These are phyloP conservation scores for Orchestes rusci DNA, from an alignment of 2,888 invertebrate species.

Conservation along the genomic window DNA sequence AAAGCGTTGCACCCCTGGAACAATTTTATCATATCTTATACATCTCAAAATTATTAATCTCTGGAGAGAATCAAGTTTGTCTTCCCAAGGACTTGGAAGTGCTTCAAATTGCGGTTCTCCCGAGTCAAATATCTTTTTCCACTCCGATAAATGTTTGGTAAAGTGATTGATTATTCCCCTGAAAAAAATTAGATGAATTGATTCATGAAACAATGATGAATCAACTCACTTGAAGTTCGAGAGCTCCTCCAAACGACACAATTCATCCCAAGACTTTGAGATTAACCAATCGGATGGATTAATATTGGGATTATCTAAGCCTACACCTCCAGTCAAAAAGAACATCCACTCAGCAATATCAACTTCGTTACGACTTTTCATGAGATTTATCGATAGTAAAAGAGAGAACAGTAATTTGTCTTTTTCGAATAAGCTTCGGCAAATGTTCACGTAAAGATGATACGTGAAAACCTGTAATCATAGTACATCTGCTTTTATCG, in stretches of 20 bases:
- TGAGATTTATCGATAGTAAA: slow-evolving; percentile 63
- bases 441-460: slow-evolving; percentile 83
- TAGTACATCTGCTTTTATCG: not conserved
- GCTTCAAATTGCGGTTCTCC: slow-evolving; percentile 62
- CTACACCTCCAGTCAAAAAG: slow-evolving; percentile 78
- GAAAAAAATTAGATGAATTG: slow-evolving; percentile 3
- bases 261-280: slow-evolving; percentile 67
- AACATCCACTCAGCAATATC: slow-evolving; percentile 73
- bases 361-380: slow-evolving; percentile 53
- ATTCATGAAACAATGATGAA: not conserved
- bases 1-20: slow-evolving; percentile 61
- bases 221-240: slow-evolving; percentile 42
- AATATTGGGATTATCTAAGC: slow-evolving; percentile 63
- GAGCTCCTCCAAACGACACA: slow-evolving; percentile 57
- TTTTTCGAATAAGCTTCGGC: slow-evolving; percentile 90
- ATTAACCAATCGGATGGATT: slow-evolving; percentile 70
- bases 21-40: slow-evolving; percentile 81
- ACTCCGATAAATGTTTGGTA: slow-evolving; percentile 47
- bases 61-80: slow-evolving; percentile 59
- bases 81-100: slow-evolving; percentile 66
- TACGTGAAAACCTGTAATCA: slow-evolving; percentile 65
- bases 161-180: slow-evolving; percentile 64
- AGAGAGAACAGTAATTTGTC: slow-evolving; percentile 88
- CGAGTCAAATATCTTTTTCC: slow-evolving; percentile 71
- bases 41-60: slow-evolving; percentile 72